A percentile compares a stretch with the other conserved stretches of the same genome.
These are phyloP conservation scores for Lacerta bilineata DNA, from an alignment of 2,797 vertebrate species.

Conservation along the genomic window DNA sequence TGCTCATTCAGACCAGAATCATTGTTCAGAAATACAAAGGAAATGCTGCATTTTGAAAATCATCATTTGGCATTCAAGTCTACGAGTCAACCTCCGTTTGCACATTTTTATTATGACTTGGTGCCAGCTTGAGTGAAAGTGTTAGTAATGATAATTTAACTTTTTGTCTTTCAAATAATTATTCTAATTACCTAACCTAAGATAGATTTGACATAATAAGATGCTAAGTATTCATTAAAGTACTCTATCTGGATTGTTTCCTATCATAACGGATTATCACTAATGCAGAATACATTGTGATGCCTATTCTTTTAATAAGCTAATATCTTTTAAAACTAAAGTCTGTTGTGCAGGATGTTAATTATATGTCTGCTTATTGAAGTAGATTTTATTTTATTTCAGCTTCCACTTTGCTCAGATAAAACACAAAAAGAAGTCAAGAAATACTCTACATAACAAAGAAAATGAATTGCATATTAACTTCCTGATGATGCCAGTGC, in stretches of 20 bases:
- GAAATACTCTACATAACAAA: constrained; percentile 46
- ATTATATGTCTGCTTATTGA: constrained; percentile 61
- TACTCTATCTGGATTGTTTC: constrained; percentile 65
- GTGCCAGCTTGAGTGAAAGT: constrained; percentile 34
- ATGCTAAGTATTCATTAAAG: constrained; percentile 65
- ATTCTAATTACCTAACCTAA: constrained; percentile 68
- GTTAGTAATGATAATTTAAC: constrained; percentile 51
- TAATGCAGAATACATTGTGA: constrained; percentile 61
- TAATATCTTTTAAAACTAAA: constrained; percentile 62
- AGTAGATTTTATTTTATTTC: constrained; percentile 62
- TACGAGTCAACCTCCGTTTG: constrained; percentile 5
- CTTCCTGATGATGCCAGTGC: constrained; percentile 24
- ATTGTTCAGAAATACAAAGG: constrained; percentile 8
- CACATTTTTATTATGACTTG: constrained; percentile 45
- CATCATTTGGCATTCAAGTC: constrained; percentile 20
- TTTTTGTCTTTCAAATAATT: constrained; percentile 69
- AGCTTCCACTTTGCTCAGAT: constrained; percentile 58
- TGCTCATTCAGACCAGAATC: constrained; percentile 38
- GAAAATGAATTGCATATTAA: constrained; percentile 56
- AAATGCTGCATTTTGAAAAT: constrained; percentile 21
- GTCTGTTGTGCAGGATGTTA: constrained; percentile 51
- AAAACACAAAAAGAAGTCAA: constrained; percentile 61
- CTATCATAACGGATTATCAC: constrained; percentile 62
- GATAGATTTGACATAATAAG: constrained; percentile 63
- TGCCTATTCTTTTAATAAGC: constrained; percentile 71